Conservation (phyloP, 37 sponge, comb jelly and placozoan species). For the Oopsacas minuta region DNA sequence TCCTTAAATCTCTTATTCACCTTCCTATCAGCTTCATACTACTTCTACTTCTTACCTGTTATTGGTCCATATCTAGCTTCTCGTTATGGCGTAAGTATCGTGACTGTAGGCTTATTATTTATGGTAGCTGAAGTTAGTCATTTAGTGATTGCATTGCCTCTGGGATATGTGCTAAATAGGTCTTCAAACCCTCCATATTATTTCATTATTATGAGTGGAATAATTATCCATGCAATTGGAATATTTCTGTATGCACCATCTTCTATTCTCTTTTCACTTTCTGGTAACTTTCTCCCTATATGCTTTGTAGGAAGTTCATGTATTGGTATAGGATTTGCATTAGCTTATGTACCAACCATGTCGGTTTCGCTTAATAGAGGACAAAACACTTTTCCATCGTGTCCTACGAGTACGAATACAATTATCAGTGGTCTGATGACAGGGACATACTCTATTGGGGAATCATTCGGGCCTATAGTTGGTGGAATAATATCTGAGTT, state of each 20-base stretch:
- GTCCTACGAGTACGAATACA: background rate
- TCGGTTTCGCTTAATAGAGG: background rate
- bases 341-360: background rate
- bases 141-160: background rate
- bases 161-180: background rate
- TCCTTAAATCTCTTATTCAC: background rate
- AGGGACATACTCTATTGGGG: background rate
- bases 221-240: background rate
- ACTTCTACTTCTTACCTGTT: background rate
- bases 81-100: background rate
- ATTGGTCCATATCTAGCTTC: background rate
- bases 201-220: background rate
- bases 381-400: background rate
- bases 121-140: background rate
- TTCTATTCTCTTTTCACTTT: background rate
- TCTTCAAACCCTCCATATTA: background rate
- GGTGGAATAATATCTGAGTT: background rate
- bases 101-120: background rate
- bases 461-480: background rate
- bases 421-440: background rate
- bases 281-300: background rate
- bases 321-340: background rate
- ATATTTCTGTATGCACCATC: background rate
- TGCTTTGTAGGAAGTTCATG: background rate
- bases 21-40: background rate